Evolutionary conservation across 2,113 vertebrate genomes (phyloP).

Genomic region (Felis chaus): DNA sequence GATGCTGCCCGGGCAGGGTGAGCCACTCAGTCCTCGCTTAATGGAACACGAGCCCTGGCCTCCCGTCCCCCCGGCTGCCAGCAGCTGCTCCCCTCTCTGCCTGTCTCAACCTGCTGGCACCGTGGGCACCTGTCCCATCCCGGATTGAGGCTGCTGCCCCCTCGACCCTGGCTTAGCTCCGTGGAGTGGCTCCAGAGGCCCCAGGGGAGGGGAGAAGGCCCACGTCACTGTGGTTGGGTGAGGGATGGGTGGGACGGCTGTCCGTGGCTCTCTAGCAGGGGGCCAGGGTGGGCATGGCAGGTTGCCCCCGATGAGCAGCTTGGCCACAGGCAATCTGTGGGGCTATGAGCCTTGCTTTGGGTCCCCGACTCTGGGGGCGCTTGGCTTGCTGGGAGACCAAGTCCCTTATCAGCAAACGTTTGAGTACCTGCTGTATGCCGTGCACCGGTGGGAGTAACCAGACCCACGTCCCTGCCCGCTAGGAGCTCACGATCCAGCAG

Average conservation of each 20-base stretch:
- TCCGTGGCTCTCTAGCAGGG: background rate
- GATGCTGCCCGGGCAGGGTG: fast-evolving
- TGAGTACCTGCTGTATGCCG: background rate
- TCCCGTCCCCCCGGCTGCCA: fast-evolving
- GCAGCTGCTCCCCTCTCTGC: background rate
- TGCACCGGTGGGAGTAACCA: fast-evolving
- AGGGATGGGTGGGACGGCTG: background rate
- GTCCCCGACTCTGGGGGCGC: background rate
- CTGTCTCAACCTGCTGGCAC: background rate
- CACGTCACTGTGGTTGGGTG: background rate
- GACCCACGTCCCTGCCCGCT: background rate
- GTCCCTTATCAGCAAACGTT: fast-evolving
- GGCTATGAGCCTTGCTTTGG: background rate
- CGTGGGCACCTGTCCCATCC: fast-evolving
- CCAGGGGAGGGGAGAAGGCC: background rate
- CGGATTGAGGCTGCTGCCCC: background rate
- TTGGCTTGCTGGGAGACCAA: background rate
- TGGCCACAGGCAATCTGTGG: background rate
- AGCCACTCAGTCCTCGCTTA: fast-evolving
- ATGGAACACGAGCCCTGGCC: background rate
- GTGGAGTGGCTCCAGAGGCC: background rate
- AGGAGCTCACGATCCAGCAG: background rate
- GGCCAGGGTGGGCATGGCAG: background rate
- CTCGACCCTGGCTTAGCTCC: background rate
- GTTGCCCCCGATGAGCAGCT: background rate